These are phyloP conservation scores for Stomorhina lunata DNA, from an alignment of 2,888 invertebrate species.

Conservation along the genomic window DNA sequence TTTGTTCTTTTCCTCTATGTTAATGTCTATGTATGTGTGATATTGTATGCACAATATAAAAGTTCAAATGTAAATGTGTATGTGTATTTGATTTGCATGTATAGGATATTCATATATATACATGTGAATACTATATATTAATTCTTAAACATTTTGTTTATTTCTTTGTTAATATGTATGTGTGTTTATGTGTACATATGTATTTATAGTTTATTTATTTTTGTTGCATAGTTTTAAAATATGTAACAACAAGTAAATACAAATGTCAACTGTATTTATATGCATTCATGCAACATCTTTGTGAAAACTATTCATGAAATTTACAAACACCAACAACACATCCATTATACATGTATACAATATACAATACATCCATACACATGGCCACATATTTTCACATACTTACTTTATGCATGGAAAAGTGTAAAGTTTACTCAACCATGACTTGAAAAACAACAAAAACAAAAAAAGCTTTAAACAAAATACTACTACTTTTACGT, in stretches of 20 bases:
- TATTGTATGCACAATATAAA: background rate
- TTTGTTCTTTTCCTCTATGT: conserved; percentile 1
- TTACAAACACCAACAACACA: conserved; percentile 5
- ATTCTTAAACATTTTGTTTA: background rate
- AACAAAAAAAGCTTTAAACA: conserved; percentile 17
- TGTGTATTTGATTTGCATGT: conserved; percentile 5
- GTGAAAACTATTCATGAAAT: conserved; percentile 54
- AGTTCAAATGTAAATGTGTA: background rate
- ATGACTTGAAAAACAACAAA: conserved; percentile 48
- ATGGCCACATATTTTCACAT: conserved; percentile 30
- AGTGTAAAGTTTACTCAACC: conserved; percentile 64
- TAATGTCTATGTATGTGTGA: background rate
- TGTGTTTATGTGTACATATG: conserved; percentile 8
- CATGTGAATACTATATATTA: background rate
- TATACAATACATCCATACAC: background rate
- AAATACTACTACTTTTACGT: conserved; percentile 28
- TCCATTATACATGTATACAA: background rate
- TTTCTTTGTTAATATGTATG: background rate
- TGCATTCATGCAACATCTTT: conserved; percentile 54
- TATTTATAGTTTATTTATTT: conserved; percentile 38
- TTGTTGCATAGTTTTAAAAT: conserved; percentile 46
- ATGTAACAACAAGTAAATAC: conserved; percentile 62
- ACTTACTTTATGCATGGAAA: conserved; percentile 48
- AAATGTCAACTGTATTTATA: conserved; percentile 64
- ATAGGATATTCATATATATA: background rate